Conservation (phyloP, 2,888 invertebrate genomes). For the Aphodius granarius region DNA sequence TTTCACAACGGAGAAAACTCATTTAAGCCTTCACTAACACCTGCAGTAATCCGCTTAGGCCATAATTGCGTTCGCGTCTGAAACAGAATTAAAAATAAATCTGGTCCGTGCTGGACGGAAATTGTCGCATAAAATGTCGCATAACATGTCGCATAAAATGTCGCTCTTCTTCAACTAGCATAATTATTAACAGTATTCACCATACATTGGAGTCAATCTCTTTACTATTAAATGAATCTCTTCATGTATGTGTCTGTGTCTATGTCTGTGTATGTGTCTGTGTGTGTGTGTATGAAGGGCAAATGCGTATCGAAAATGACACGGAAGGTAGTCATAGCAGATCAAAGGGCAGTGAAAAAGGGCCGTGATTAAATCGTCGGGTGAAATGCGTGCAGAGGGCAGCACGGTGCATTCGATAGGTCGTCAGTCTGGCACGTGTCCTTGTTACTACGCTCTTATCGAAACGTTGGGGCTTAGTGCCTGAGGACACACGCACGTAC, state of each 20-base stretch:
- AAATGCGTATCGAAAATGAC: background rate
- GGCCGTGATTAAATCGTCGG: background rate
- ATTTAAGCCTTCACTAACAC: background rate
- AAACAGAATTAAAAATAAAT: background rate
- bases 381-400: background rate
- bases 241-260: too few relatives aligned
- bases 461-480: background rate
- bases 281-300: background rate
- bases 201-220: background rate
- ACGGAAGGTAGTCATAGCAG: background rate
- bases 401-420: background rate
- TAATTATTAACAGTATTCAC: background rate
- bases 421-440: background rate
- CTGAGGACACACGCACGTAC: background rate
- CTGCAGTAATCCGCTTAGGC: background rate
- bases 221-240: too few relatives aligned
- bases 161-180: background rate
- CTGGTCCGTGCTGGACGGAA: background rate
- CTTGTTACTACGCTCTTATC: background rate
- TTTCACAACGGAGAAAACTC: background rate
- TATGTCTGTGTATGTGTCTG: too few relatives aligned
- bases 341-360: background rate
- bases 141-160: background rate
- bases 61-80: background rate
- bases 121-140: too few relatives aligned